Percentiles rank a stretch among this genome's conserved stretches.
These are phyloP conservation scores for Acanthococcus lagerstroemiae DNA, from an alignment of 2,888 invertebrate species.

Conservation along the genomic window DNA sequence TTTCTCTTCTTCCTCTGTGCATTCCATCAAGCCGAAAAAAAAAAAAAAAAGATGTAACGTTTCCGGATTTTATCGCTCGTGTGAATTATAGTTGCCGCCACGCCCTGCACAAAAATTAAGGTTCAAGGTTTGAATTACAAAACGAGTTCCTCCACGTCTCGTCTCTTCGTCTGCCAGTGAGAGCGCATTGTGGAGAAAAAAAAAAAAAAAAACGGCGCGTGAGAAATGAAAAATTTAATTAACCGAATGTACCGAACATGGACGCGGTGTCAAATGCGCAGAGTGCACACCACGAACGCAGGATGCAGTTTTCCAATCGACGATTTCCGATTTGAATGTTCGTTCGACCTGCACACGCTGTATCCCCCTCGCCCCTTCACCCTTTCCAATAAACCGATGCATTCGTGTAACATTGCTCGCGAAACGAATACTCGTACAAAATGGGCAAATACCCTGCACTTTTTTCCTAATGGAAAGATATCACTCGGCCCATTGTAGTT, in stretches of 20 bases:
- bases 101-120: constrained; percentile 4
- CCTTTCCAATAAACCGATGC: too few relatives aligned
- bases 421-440: too few relatives aligned
- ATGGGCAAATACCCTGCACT: too few relatives aligned
- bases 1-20: not conserved
- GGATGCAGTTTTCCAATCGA: too few relatives aligned
- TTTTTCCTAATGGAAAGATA: too few relatives aligned
- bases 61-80: constrained; percentile 2
- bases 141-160: not conserved
- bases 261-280: too few relatives aligned
- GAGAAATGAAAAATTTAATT: not conserved
- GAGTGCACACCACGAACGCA: too few relatives aligned
- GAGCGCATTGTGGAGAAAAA: not conserved
- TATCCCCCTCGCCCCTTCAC: too few relatives aligned
- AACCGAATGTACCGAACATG: not conserved
- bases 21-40: not conserved
- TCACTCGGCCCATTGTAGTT: too few relatives aligned
- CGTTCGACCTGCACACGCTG: too few relatives aligned
- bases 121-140: constrained; percentile 9
- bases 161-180: not conserved
- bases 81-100: constrained; percentile 3
- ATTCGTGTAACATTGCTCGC: too few relatives aligned
- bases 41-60: constrained; percentile 3
- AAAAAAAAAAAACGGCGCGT: not conserved
- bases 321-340: too few relatives aligned